Conservation (phyloP, 2,113 vertebrate species). For the Prionailurus bengalensis region DNA sequence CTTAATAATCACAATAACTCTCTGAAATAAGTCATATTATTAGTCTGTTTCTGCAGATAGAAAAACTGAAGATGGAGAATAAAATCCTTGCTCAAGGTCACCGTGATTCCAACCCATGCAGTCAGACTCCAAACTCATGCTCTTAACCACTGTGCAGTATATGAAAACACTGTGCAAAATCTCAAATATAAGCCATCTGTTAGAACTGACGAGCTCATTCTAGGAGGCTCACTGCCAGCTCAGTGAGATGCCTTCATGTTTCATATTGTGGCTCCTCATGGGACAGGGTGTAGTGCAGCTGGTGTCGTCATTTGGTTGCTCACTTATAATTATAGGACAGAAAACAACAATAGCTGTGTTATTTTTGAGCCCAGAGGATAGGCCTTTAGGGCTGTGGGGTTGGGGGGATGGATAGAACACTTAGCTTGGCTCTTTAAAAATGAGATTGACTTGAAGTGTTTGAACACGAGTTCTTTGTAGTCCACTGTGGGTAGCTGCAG, state of each 20-base stretch:
- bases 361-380: constrained; percentile 1
- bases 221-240: not conserved
- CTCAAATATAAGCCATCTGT: not conserved
- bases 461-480: not conserved
- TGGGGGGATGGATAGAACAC: not conserved
- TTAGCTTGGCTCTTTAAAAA: not conserved
- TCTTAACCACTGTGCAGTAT: not conserved
- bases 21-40: not conserved
- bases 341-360: not conserved
- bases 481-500: not conserved
- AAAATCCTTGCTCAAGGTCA: not conserved
- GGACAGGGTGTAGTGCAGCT: not conserved
- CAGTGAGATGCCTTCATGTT: not conserved
- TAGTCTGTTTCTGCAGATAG: not conserved
- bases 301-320: not conserved
- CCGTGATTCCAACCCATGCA: not conserved
- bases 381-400: not conserved
- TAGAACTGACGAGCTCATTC: not conserved
- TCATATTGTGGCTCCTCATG: not conserved
- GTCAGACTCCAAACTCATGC: not conserved
- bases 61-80: not conserved
- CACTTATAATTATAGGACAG: not conserved
- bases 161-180: not conserved
- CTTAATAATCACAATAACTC: not conserved
- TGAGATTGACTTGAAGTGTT: not conserved